These are phyloP conservation scores for Hydropotes inermis DNA, from an alignment of 2,113 vertebrate genomes.

Conservation along the genomic window DNA sequence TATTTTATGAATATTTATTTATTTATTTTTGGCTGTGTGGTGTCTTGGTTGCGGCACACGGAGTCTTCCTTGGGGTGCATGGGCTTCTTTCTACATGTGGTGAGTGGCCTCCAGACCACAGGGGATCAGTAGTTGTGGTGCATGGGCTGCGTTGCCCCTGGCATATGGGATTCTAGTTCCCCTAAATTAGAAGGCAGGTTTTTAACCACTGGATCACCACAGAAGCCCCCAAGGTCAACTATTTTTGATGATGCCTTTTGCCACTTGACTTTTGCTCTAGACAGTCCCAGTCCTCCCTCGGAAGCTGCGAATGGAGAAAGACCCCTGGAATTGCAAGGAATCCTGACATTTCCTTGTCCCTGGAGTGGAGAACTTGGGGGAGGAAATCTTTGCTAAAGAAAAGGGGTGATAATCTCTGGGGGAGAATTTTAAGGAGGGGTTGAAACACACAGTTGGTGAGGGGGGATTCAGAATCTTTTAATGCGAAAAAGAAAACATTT, in stretches of 20 bases:
- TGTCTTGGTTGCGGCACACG: neutral
- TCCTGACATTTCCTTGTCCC: neutral
- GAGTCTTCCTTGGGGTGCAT: neutral
- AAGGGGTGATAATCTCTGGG: neutral
- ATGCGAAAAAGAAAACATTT: neutral
- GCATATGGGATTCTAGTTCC: neutral
- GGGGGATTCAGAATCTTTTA: neutral
- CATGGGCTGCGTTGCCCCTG: rapidly evolving
- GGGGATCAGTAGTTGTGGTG: neutral
- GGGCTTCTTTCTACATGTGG: neutral
- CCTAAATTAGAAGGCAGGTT: neutral
- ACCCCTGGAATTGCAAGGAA: no score
- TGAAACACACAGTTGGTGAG: neutral
- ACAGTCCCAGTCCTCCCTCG: rapidly evolving
- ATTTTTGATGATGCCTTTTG: neutral
- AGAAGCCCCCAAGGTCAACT: neutral
- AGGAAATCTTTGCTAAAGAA: neutral
- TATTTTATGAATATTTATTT: neutral
- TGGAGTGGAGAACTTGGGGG: no score
- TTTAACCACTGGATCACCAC: neutral
- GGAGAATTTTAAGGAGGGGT: neutral
- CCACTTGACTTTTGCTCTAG: neutral
- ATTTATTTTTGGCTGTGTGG: rapidly evolving
- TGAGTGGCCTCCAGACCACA: neutral
- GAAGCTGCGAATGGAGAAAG: neutral